Evolutionary conservation across 2,888 invertebrate genomes (phyloP), one percentile per base, ranked within the genome.

Genomic region (Coleophora flavipennella): DNA sequence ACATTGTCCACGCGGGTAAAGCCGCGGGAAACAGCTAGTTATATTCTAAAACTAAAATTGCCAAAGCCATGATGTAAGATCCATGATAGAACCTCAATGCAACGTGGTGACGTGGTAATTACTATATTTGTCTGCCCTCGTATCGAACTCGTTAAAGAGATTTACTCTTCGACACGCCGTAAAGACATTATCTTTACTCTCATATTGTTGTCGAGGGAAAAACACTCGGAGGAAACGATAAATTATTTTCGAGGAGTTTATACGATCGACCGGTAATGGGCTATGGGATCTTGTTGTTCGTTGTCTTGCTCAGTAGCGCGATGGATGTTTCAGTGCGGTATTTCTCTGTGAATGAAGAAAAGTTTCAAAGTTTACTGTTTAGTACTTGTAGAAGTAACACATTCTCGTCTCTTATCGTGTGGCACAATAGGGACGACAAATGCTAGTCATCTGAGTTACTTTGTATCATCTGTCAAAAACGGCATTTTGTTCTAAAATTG

Each of bases 241-340:
- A 83, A 83, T 83, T 75, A 78, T 73, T 73, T 75, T 76, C 68
- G 70, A 71, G n/a, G n/a, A 77, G 79, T 77, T 77, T 80, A 80
- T 76, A 78, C 72, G 78, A 75, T 72, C 73, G 73, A 51, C 53
- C 61, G 67, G 71, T 76, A 77, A 79, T 77, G 75, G 70, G 69
- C 57, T 57, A 57, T 57, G 62, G 53, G 57, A 58, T 55, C 38
- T 33, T 53, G n/a, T n/a, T n/a, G n/a, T n/a, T n/a, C n/a, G n/a
- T n/a, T n/a, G n/a, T n/a, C n/a, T n/a, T n/a, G n/a, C 46, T 58
- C 65, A 59, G 62, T 59, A 26, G n/a, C 26, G 9, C 26, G 11
- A 12, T 28, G 14, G 13, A 14, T 20, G n/a, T 33, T 6, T 10
- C 25, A 8, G 25, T 10, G 34, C n/a, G n/a, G n/a, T n/a, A n/a